phyloP scores from a whole-genome alignment of 2,113 vertebrate species.

The Cynopterus brachyotis region DNA sequence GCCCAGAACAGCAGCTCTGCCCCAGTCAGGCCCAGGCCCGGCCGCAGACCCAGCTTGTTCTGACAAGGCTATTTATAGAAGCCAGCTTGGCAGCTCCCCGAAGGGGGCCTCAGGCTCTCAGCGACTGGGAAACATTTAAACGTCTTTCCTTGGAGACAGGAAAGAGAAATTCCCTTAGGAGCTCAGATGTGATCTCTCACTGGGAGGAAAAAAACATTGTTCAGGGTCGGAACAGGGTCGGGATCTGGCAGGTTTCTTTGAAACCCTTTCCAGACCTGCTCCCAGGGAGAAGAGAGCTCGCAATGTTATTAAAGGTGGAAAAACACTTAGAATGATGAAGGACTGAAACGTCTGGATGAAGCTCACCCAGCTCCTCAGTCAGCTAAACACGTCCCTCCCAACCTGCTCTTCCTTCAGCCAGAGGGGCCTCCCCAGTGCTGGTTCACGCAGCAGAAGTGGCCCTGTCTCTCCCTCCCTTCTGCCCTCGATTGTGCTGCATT shows the following conservation, averaged over 20 bases:
- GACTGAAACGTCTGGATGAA: neutral
- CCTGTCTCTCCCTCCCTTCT: neutral
- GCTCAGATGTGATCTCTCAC: neutral
- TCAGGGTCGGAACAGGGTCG: neutral
- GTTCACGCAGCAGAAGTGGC: neutral
- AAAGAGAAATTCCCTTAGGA: slow-evolving; percentile 42
- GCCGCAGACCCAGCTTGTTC: slow-evolving; percentile 20
- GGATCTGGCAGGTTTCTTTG: neutral
- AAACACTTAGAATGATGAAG: neutral
- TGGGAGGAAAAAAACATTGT: neutral
- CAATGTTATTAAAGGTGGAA: neutral
- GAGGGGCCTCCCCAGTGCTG: neutral
- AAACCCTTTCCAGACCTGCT: neutral
- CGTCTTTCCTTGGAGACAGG: slow-evolving; percentile 40
- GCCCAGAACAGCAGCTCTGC: neutral
- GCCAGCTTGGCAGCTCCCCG: neutral
- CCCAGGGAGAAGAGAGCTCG: neutral
- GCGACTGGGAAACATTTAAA: slow-evolving; percentile 17
- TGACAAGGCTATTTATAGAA: slow-evolving; percentile 65
- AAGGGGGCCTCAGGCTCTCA: neutral
- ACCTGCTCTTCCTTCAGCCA: neutral
- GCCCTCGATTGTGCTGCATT: neutral
- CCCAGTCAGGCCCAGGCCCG: neutral
- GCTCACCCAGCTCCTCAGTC: neutral
- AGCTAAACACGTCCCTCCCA: neutral